Evolutionary conservation across 1,140 invertebrate genomes (phyloP), one percentile per base, ranked within the genome.

Genomic region (Conus betulinus): DNA sequence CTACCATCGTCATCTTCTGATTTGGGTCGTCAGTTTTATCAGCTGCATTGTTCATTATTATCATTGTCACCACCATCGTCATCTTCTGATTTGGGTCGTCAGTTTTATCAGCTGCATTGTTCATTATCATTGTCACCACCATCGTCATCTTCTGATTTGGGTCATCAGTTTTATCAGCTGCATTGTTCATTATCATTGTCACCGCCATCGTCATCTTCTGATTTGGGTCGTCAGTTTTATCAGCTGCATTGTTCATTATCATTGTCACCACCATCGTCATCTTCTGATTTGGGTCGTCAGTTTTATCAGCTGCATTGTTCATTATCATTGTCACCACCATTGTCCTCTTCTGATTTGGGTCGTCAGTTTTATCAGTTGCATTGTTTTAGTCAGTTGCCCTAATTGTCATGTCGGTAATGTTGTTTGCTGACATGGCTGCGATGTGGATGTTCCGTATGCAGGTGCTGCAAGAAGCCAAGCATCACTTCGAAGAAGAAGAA

Each of bases 401-500:
- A 39, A 60, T 60, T 15, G 15, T 15, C 57, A 60, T 60, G 8
- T 60, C 39, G 39, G 57, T 15, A 60, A 11, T 15, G 15, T 15
- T 60, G 8, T 11, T 60, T 8, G 15, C 57, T 15, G 15, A 15
- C 15, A 4, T 60, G 57, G 15, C 57, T 60, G 57, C 57, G 4
- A 15, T 60, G 57, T 60, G 57, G 57, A 15, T 60, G 57, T 76
- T 85, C 27, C 90, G 8, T 88, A 81, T 88, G 39, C 55, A 94
- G 93, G 93, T 94, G n/a, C 88, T 96, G 52, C 89, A 94, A 85
- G 94, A 94, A 67, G 95, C 95, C 15, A 93, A 94, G 85, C 94
- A 95, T 39, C 94, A 96, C 86, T 94, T 96, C 93, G 93, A 95
- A n/a, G n/a, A n/a, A n/a, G n/a, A n/a, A n/a, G n/a, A n/a, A n/a